A percentile compares a stretch with the other conserved stretches of the same genome.
Conservation (phyloP, 1,140 invertebrate genomes). For the Drosophila carrolli region DNA sequence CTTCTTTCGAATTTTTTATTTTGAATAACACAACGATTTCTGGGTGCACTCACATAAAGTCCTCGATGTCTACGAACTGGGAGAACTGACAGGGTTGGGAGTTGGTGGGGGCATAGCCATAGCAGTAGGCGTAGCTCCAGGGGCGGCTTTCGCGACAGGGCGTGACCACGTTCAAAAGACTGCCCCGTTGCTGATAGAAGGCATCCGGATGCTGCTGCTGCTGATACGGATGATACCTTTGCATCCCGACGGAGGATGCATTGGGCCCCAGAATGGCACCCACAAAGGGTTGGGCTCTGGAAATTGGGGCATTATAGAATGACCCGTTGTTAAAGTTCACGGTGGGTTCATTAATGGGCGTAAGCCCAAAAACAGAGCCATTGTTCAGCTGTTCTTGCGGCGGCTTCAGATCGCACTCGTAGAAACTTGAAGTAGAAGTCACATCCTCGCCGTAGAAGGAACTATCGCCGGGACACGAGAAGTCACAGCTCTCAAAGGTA, state of each 20-base stretch:
- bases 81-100: constrained; percentile 87
- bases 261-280: constrained; percentile 36
- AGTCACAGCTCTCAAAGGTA: constrained; percentile 69
- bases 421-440: constrained; percentile 11
- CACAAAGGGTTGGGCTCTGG: constrained; percentile 12
- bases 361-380: constrained; percentile 49
- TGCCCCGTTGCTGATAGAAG: constrained; percentile 29
- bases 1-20: no score
- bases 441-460: constrained; percentile 73
- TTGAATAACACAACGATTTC: not conserved
- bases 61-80: constrained; percentile 88
- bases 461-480: constrained; percentile 54
- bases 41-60: constrained; percentile 88
- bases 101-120: constrained; percentile 85
- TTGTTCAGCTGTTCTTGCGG: constrained; percentile 18
- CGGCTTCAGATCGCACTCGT: constrained; percentile 51
- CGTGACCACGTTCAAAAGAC: constrained; percentile 56
- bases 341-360: constrained; percentile 61
- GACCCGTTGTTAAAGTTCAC: constrained; percentile 62
- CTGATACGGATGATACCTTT: constrained; percentile 65
- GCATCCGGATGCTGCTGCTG: constrained; percentile 23
- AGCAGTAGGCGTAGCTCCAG: constrained; percentile 88
- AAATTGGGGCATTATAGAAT: constrained; percentile 37
- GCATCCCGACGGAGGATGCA: constrained; percentile 7
- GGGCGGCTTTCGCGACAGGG: constrained; percentile 86